These are phyloP conservation scores for Drosophila pseudoananassae DNA, from an alignment of 1,140 invertebrate species.

Conservation along the genomic window DNA sequence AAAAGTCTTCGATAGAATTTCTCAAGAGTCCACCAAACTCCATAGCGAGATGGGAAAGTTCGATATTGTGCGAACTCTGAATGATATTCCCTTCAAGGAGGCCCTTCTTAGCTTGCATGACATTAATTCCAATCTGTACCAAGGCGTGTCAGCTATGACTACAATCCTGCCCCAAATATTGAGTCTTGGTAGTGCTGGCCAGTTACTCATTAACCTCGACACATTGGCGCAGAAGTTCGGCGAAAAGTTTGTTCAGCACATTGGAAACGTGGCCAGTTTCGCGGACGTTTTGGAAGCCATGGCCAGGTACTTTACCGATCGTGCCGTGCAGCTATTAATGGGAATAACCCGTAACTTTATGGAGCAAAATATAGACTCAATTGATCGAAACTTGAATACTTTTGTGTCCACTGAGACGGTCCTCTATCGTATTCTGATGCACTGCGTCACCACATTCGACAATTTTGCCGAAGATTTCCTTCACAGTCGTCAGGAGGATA, in stretches of 20 bases:
- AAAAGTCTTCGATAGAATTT: constrained; percentile 54
- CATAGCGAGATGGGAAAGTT: constrained; percentile 44
- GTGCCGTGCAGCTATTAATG: constrained; percentile 52
- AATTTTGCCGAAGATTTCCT: constrained; percentile 55
- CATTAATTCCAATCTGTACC: constrained; percentile 43
- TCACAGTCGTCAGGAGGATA: constrained; percentile 45
- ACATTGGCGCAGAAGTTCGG: constrained; percentile 50
- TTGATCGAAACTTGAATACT: constrained; percentile 61
- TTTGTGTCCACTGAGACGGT: constrained; percentile 74
- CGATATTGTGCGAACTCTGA: constrained; percentile 72
- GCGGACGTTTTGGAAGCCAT: constrained; percentile 61
- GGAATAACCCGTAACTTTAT: constrained; percentile 64
- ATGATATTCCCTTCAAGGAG: constrained; percentile 75
- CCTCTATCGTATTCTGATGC: constrained; percentile 64
- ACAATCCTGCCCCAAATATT: constrained; percentile 47
- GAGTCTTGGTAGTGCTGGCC: constrained; percentile 16
- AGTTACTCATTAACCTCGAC: constrained; percentile 44
- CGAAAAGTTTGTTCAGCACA: constrained; percentile 67
- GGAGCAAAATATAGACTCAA: constrained; percentile 57
- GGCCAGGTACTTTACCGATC: constrained; percentile 52
- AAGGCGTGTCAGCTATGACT: constrained; percentile 36
- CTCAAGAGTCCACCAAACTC: constrained; percentile 48
- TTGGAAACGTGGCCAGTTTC: constrained; percentile 53
- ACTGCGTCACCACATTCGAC: constrained; percentile 63
- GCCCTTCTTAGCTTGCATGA: constrained; percentile 52